phyloP scores from a whole-genome alignment of 2,113 vertebrate genomes.

The Rostratula benghalensis region DNA sequence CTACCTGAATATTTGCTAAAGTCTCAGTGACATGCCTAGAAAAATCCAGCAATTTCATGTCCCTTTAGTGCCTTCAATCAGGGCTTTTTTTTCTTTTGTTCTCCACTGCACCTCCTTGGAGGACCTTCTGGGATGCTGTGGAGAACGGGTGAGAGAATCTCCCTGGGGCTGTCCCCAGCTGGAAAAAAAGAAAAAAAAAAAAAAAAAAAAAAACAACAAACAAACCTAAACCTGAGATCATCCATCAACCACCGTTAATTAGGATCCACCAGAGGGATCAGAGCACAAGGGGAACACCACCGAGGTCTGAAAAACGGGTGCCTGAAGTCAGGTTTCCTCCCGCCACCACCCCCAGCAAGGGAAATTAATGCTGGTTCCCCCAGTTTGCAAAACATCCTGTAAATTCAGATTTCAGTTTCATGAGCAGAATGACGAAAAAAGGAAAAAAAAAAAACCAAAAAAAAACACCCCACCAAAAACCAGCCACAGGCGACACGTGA shows the following conservation, averaged over 20 bases:
- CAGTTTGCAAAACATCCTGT: neutral
- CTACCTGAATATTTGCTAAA: neutral
- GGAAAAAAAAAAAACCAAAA: no score
- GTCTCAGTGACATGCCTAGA: neutral
- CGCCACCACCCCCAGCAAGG: neutral
- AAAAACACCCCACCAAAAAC: neutral
- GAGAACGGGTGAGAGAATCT: neutral
- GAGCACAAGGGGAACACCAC: neutral
- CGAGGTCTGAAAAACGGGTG: neutral
- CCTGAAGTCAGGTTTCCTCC: neutral
- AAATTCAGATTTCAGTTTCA: neutral
- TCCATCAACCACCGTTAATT: neutral
- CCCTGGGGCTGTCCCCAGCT: neutral
- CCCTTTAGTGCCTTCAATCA: neutral
- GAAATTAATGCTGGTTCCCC: neutral
- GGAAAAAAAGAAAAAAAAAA: no score
- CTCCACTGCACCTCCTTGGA: neutral
- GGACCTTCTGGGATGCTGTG: accelerated
- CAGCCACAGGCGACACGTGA: neutral
- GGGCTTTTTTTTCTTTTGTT: no score
- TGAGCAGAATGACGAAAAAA: neutral
- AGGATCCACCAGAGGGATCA: neutral
- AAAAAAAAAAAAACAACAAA: no score
- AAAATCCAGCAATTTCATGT: neutral
- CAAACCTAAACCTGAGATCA: neutral